Base-by-base conservation (phyloP, 1,140 invertebrate genomes). In the Plutomurus gul region DNA sequence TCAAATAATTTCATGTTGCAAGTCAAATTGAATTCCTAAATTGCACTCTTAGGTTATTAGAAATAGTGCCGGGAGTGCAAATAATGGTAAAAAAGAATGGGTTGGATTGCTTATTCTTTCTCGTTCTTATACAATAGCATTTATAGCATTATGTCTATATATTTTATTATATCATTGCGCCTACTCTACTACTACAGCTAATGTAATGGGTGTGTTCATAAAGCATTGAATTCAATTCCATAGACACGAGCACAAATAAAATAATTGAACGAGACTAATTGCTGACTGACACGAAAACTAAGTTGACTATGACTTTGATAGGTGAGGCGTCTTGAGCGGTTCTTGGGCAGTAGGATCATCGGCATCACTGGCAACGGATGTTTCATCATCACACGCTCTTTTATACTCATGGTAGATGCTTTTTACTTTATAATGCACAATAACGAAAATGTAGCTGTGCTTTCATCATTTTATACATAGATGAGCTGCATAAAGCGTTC, bases 341-440 rank as follows among this genome's bases (percentile, higher is more conserved):
- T 71, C 76, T 43, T 82, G 71, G 56, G 51, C 20, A 56, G 56
- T 37, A 33, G 40, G 46, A 25, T 80, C 22, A 51, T 82, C 36
- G 81, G 81, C n/a, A 47, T 82, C 13, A 51, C 51, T 30, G 81
- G 65, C 16, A 82, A 40, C 51, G 78, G 81, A 10, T 60, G 46
- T 73, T 82, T 82, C 51, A 60, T 80, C 37, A 80, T 82, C 16
- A 80, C 81, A 27, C 36, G 72, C 20, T 72, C 75, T n/a, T 82
- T 82, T 56, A 75, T 80, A 40, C 47, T 80, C n/a, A 79, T 74
- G 78, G 81, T 82, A 79, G n/a, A 49, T 43, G 2, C 39, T 13
- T 43, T 10, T 43, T 13, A 43, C 39, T 8, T 43, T 43, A 2
- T n/a, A n/a, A n/a, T 20, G 3, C 1, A 51, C 16, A 46, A 16